Conservation (phyloP, 2,113 vertebrate genomes). For the Syngnathoides biaculeatus region DNA sequence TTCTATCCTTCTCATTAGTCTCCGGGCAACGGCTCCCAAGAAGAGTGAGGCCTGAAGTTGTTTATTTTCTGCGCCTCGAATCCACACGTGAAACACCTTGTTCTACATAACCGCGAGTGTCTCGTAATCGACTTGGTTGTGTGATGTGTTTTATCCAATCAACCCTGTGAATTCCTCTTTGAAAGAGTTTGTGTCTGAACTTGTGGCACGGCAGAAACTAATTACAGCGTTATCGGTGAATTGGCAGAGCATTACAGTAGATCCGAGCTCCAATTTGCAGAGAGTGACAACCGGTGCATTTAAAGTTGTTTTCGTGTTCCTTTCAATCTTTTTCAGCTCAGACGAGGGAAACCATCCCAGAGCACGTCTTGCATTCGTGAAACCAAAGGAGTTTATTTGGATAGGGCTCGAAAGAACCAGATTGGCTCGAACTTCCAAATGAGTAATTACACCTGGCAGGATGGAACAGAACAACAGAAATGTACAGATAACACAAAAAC, state of each 20-base stretch:
- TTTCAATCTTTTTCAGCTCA: not conserved
- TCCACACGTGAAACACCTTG: constrained; percentile 9
- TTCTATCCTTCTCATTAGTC: constrained; percentile 43
- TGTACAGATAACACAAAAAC: not conserved
- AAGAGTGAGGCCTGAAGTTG: constrained; percentile 1
- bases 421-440: constrained; percentile 1
- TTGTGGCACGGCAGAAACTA: constrained; percentile 12
- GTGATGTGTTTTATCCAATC: constrained; percentile 29
- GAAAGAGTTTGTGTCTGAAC: constrained; percentile 31
- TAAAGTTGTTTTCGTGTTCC: not conserved
- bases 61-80: constrained; percentile 23
- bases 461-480: constrained; percentile 3
- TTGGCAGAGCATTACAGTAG: not conserved
- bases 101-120: constrained; percentile 22
- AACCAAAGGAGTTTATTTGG: constrained; percentile 6
- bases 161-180: constrained; percentile 12
- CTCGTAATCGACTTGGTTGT: not conserved
- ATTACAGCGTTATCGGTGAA: constrained; percentile 17
- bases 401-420: constrained; percentile 1
- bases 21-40: constrained; percentile 47
- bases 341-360: not conserved
- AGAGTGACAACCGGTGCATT: constrained; percentile 14
- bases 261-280: constrained; percentile 9
- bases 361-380: constrained; percentile 5
- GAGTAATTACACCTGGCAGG: constrained; percentile 4